Evolutionary conservation across 2,797 vertebrate genomes (phyloP).

Genomic region (Semaprochilodus insignis): DNA sequence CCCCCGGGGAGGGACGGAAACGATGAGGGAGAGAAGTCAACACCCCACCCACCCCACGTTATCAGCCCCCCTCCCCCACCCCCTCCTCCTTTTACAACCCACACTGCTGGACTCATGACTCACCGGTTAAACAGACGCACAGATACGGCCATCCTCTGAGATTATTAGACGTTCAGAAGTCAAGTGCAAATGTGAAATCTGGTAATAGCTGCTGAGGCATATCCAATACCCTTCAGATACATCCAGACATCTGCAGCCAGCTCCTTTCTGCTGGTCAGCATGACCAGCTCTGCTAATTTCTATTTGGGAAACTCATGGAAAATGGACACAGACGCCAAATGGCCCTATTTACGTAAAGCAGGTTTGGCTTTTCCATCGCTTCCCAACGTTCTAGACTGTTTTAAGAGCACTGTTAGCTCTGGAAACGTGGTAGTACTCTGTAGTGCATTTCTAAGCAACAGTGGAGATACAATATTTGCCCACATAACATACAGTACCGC

Average conservation of each 20-base stretch:
- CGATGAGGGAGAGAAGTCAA: slow-evolving; percentile 11
- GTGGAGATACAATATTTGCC: no score
- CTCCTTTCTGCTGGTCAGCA: not conserved
- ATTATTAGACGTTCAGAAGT: not conserved
- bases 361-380: not conserved
- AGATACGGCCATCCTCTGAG: not conserved
- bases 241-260: not conserved
- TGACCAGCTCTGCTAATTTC: not conserved
- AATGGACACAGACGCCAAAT: not conserved
- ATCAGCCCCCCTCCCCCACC: not conserved
- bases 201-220: not conserved
- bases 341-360: not conserved
- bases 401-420: no score
- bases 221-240: not conserved
- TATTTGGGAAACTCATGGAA: no score
- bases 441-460: no score
- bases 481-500: no score
- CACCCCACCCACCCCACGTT: slow-evolving; percentile 38
- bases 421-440: no score
- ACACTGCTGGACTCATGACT: not conserved
- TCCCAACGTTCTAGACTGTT: no score
- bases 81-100: slow-evolving; percentile 1
- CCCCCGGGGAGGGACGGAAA: slow-evolving; percentile 29
- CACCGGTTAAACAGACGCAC: not conserved
- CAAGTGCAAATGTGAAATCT: not conserved